Evolutionary conservation across 2,113 vertebrate genomes (phyloP).

Genomic region (Odontesthes bonariensis): DNA sequence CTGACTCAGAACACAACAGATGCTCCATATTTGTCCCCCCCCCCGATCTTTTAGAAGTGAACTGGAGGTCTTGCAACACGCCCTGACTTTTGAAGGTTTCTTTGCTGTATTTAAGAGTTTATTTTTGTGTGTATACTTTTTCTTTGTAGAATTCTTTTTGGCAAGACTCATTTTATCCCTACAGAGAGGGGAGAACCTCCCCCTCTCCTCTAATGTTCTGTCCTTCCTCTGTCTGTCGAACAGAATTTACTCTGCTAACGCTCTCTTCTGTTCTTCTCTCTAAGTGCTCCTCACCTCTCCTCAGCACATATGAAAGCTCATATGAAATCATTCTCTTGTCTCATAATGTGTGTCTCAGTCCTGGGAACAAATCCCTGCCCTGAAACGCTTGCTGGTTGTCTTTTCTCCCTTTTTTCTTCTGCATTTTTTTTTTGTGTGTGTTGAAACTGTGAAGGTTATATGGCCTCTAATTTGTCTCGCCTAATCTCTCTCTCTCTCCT

Average conservation of each 20-base stretch:
- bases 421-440: slow-evolving; percentile 12
- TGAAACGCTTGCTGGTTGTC: slow-evolving; percentile 31
- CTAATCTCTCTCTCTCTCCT: slow-evolving; percentile 32
- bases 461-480: slow-evolving; percentile 25
- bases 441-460: slow-evolving; percentile 54
- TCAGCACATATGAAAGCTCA: slow-evolving; percentile 67
- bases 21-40: too few relatives aligned
- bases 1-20: too few relatives aligned
- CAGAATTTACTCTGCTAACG: slow-evolving; percentile 67
- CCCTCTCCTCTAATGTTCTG: slow-evolving; percentile 11
- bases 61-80: too few relatives aligned
- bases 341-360: slow-evolving; percentile 43
- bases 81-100: too few relatives aligned
- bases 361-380: slow-evolving; percentile 51
- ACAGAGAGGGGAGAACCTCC: background rate
- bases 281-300: slow-evolving; percentile 66
- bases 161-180: background rate
- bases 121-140: too few relatives aligned
- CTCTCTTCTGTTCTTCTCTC: slow-evolving; percentile 71
- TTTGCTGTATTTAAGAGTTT: too few relatives aligned
- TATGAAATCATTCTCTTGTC: slow-evolving; percentile 67
- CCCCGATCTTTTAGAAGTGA: too few relatives aligned
- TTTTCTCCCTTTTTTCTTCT: slow-evolving; percentile 30
- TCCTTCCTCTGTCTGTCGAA: slow-evolving; percentile 40
- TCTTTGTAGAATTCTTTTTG: too few relatives aligned